Evolutionary conservation across 2,797 vertebrate genomes (phyloP).

Genomic region (Artibeus lituratus): DNA sequence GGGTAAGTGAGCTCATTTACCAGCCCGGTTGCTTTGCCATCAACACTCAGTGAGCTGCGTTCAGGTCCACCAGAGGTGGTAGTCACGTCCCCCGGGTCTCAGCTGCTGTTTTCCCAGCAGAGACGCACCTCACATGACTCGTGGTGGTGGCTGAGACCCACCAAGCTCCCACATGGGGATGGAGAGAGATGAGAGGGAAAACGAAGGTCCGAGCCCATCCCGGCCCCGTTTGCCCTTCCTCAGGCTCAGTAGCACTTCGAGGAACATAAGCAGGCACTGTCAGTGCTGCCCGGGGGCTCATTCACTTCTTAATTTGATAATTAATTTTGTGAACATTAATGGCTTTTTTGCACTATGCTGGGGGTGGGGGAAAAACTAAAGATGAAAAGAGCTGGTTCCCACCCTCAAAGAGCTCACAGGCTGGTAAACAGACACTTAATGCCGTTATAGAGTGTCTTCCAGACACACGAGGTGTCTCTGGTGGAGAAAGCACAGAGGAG

Average conservation of each 20-base stretch:
- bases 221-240: not conserved
- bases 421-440: not conserved
- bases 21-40: not conserved
- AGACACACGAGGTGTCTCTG: not conserved
- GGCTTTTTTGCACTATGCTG: not conserved
- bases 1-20: not conserved
- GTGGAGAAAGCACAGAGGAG: not conserved
- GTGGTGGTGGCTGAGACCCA: not conserved
- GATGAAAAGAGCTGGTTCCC: not conserved
- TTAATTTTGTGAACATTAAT: not conserved
- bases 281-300: not conserved
- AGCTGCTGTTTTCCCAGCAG: not conserved
- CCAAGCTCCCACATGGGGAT: accelerated
- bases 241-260: not conserved
- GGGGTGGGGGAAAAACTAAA: not conserved
- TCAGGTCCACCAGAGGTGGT: accelerated
- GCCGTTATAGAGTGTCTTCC: not conserved
- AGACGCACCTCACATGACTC: not conserved
- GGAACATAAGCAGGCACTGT: not conserved
- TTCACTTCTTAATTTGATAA: not conserved
- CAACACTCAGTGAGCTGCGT: not conserved
- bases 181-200: not conserved
- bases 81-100: not conserved
- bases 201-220: not conserved
- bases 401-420: not conserved